Evolutionary conservation across 2,113 vertebrate genomes (phyloP).

Genomic region (Onychostruthus taczanowskii): DNA sequence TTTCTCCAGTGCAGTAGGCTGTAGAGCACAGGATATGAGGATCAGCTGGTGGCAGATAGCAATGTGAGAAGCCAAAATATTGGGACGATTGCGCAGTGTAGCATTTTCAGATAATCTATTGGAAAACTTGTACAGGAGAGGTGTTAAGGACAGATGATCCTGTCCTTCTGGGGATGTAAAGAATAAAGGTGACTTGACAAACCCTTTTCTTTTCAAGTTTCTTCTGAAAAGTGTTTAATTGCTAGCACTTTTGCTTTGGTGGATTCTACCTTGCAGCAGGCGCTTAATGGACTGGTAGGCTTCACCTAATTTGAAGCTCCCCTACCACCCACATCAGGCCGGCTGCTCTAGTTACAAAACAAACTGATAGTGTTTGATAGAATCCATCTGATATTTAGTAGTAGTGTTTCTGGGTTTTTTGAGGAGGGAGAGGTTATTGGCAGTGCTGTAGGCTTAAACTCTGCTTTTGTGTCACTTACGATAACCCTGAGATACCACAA

Average conservation of each 20-base stretch:
- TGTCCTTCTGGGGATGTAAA: background rate
- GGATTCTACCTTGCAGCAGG: background rate
- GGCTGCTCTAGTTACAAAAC: background rate
- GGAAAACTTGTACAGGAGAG: background rate
- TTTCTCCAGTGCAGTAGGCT: background rate
- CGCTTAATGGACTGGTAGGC: background rate
- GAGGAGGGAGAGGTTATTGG: background rate
- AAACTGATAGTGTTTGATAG: background rate
- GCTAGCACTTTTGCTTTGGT: conserved; percentile 63
- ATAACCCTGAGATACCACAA: background rate
- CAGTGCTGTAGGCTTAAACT: background rate
- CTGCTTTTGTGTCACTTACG: background rate
- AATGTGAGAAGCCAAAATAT: background rate
- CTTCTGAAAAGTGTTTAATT: conserved; percentile 48
- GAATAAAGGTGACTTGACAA: background rate
- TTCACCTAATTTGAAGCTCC: background rate
- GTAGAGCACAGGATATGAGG: conserved; percentile 33
- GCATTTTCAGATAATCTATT: conserved; percentile 49
- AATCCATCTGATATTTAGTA: background rate
- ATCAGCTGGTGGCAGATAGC: conserved; percentile 6
- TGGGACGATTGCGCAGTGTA: background rate
- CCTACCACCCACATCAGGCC: background rate
- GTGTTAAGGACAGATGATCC: background rate
- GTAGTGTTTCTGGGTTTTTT: background rate
- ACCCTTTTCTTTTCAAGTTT: background rate